Percentiles rank a stretch among this genome's conserved stretches.
Evolutionary conservation across 2,888 invertebrate species (phyloP).

Genomic region (Fragum fragum): DNA sequence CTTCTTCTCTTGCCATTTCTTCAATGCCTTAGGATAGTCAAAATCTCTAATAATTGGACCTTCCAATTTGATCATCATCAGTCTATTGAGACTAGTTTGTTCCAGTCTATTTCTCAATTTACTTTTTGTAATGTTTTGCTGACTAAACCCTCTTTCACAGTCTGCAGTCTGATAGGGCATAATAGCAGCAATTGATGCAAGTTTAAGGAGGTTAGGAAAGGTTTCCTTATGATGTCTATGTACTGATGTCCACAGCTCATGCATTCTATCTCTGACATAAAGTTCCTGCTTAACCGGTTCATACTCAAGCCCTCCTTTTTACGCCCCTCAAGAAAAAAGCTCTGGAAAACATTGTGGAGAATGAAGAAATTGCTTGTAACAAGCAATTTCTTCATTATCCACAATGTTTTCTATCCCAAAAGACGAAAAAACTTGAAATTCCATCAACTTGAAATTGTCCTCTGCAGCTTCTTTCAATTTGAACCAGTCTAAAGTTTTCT

Average conservation of each 20-base stretch:
- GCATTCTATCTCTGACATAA: slow-evolving; percentile 38
- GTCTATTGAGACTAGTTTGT: background rate
- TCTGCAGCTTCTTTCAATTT: too few species aligned
- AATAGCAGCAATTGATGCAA: slow-evolving; percentile 33
- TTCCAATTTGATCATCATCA: slow-evolving; percentile 45
- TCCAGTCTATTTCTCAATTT: slow-evolving; percentile 25
- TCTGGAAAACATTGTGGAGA: too few species aligned
- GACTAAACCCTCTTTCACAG: slow-evolving; percentile 48
- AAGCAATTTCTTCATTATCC: too few species aligned
- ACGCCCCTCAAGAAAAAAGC: too few species aligned
- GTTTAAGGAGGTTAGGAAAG: slow-evolving; percentile 45
- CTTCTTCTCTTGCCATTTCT: slow-evolving; percentile 38
- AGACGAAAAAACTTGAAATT: too few species aligned
- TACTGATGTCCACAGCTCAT: slow-evolving; percentile 35
- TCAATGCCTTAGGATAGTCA: slow-evolving; percentile 15
- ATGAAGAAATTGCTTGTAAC: too few species aligned
- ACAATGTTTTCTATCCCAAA: too few species aligned
- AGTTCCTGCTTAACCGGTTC: slow-evolving; percentile 12
- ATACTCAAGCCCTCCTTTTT: too few species aligned
- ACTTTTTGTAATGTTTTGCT: slow-evolving; percentile 48
- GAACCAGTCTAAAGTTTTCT: too few species aligned
- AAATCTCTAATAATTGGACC: slow-evolving; percentile 30
- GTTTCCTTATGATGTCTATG: slow-evolving; percentile 28
- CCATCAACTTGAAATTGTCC: too few species aligned
- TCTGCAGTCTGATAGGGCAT: slow-evolving; percentile 50